Percentiles rank a stretch among this genome's conserved stretches.
Conservation (phyloP, 2,797 vertebrate species). For the Chelonia mydas region DNA sequence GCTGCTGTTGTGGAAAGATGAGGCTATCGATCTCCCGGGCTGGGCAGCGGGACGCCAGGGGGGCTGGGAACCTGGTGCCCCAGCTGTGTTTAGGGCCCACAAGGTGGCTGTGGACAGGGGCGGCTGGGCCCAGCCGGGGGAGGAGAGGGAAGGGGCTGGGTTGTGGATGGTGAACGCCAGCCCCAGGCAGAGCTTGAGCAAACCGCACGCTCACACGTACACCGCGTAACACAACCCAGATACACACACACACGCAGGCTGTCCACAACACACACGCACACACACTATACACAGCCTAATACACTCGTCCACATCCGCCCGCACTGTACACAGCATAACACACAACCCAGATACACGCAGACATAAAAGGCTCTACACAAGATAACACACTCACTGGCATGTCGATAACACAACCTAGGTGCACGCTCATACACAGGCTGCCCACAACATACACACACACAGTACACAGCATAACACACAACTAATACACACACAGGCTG, state of each 20-base stretch:
- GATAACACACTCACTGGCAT: background rate
- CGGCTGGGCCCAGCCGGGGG: background rate
- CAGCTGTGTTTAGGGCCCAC: background rate
- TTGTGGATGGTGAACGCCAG: background rate
- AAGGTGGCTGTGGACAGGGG: background rate
- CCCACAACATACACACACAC: background rate
- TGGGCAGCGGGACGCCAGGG: background rate
- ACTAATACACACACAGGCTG: background rate
- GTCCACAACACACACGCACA: background rate
- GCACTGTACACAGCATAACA: background rate
- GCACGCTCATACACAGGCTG: background rate
- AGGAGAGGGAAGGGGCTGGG: background rate
- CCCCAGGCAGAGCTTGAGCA: too few relatives aligned
- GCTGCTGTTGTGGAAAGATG: constrained; percentile 16
- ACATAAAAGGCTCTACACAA: background rate
- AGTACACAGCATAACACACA: background rate
- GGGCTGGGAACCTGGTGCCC: background rate
- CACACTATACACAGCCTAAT: background rate
- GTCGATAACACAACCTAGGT: background rate
- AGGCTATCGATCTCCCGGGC: constrained; percentile 15
- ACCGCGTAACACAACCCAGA: too few relatives aligned
- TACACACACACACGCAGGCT: background rate
- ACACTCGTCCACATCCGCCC: background rate
- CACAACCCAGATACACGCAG: background rate
- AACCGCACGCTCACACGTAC: background rate